Conservation (phyloP, 2,888 invertebrate species). For the Metalampra italica region DNA sequence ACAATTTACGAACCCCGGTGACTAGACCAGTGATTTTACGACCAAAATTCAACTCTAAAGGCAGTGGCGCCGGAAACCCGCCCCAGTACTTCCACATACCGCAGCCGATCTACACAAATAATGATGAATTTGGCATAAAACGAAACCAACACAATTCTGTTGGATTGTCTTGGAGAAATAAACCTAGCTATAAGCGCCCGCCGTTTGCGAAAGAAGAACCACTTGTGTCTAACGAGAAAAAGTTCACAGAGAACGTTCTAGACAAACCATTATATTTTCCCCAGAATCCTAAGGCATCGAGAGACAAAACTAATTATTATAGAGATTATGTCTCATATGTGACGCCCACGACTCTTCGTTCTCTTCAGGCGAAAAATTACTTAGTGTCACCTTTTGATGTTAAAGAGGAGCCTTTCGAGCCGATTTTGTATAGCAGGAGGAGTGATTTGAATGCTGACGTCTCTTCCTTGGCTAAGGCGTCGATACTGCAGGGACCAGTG, state of each 20-base stretch:
- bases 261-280: slow-evolving; percentile 24
- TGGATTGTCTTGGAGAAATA: slow-evolving; percentile 28
- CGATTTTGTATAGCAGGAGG: not conserved
- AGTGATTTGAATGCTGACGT: not conserved
- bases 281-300: slow-evolving; percentile 1
- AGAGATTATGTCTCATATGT: not conserved
- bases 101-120: not conserved
- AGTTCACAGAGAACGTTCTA: slow-evolving; percentile 13
- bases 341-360: not conserved
- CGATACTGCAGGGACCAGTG: not conserved
- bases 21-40: slow-evolving; percentile 24
- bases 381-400: not conserved
- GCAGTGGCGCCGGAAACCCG: slow-evolving; percentile 25
- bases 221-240: not conserved
- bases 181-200: slow-evolving; percentile 16
- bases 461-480: not conserved
- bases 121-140: slow-evolving; percentile 17
- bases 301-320: not conserved
- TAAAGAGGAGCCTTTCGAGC: not conserved
- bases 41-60: slow-evolving; percentile 31
- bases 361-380: not conserved
- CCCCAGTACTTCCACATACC: not conserved
- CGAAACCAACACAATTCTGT: slow-evolving; percentile 18
- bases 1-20: slow-evolving; percentile 6
- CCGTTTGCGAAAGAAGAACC: not conserved